Evolutionary conservation across 2,797 vertebrate species (phyloP), one percentile per base, ranked within the genome.

Genomic region (Paramormyrops hopkinsi): DNA sequence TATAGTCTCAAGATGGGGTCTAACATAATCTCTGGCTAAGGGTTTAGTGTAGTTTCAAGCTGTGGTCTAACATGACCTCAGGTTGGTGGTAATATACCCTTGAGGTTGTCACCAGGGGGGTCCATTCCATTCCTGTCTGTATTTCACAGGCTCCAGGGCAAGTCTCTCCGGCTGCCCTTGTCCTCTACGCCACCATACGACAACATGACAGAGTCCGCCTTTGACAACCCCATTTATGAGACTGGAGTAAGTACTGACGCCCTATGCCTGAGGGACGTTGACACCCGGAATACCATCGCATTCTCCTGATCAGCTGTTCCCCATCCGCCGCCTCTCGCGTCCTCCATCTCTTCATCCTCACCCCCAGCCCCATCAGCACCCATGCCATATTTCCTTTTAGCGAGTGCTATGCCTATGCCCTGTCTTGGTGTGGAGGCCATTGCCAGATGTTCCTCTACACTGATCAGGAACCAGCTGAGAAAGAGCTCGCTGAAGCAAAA

Each of bases 181-280:
- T 91, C 97, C 0, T 94, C 95, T 25, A 95, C 95, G 4, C 97
- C 96, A 0, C 96, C 97, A 0, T 99, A 99, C 0, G 95, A 98
- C 93, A 98, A 97, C 93, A 98, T 99, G 96, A 97, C 98, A 90
- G 98, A 99, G 93, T 98, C 98, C 0, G 97, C 97, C 0, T 99
- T 99, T 29, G 97, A 99, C 94, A 99, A 99, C 94, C 97, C 99
- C 0, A 95, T 97, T 87, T 99, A 98, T 0, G 98, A 99, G 93
- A 97, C 96, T 82, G 97, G 97, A 97, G 99, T 99, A 97, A 99
- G 99, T 98, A 95, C 93, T 48, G 93, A 95, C 2, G 7, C 19
- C 59, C 46, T n/a, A 41, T n/a, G 4, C n/a, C 87, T 88, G 3
- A 11, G n/a, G n/a, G 86, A 88, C 46, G 41, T 7, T 22, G 86